Evolutionary conservation across 2,797 vertebrate genomes (phyloP).

Genomic region (Bradypodion pumilum): DNA sequence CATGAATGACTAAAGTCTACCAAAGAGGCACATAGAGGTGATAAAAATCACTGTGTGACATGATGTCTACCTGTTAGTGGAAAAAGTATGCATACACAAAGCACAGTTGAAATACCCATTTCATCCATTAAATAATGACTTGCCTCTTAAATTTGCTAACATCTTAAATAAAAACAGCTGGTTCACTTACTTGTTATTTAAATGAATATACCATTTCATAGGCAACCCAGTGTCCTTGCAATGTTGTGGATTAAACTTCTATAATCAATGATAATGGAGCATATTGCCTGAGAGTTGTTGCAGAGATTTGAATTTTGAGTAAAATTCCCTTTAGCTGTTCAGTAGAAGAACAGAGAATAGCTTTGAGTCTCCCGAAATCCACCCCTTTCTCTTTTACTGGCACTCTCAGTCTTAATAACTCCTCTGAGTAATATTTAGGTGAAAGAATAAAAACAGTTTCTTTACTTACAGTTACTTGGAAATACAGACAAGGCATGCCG

Average conservation of each 20-base stretch:
- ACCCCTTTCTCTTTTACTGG: no score
- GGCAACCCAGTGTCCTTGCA: background rate
- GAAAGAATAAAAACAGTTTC: no score
- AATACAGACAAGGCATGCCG: no score
- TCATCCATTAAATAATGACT: slow-evolving; percentile 69
- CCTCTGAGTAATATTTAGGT: no score
- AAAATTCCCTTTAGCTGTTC: no score
- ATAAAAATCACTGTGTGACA: slow-evolving; percentile 70
- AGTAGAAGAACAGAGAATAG: no score
- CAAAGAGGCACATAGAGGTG: slow-evolving; percentile 51
- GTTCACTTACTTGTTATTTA: slow-evolving; percentile 61
- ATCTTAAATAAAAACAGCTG: slow-evolving; percentile 71
- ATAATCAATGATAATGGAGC: background rate
- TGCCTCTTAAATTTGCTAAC: slow-evolving; percentile 65
- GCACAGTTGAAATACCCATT: slow-evolving; percentile 64
- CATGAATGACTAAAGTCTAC: slow-evolving; percentile 60
- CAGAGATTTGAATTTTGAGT: no score
- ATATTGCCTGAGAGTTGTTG: no score
- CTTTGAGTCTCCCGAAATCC: no score
- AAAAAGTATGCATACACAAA: background rate
- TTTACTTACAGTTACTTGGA: no score
- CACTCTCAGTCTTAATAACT: no score
- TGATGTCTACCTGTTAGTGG: slow-evolving; percentile 63
- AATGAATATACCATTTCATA: slow-evolving; percentile 66
- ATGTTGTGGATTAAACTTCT: background rate